These are phyloP conservation scores for Cervus canadensis DNA, from an alignment of 2,113 vertebrate species.

Conservation along the genomic window DNA sequence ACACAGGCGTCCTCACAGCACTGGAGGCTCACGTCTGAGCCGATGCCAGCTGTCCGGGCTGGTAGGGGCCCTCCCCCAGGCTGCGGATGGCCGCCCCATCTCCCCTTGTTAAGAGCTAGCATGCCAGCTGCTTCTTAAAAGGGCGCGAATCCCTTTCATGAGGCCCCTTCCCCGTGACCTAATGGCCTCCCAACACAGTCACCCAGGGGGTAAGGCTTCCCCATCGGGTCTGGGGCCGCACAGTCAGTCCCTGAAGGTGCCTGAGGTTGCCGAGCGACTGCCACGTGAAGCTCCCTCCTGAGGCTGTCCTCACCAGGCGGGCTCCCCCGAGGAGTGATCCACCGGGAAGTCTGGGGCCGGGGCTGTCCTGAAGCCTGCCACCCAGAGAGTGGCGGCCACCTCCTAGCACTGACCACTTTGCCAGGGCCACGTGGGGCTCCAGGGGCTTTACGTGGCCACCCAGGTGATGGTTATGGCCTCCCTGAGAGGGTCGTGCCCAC, in stretches of 20 bases:
- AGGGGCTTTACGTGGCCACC: fast-evolving
- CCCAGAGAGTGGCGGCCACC: not conserved
- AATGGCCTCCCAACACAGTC: not conserved
- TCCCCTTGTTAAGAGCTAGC: not conserved
- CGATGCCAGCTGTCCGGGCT: not conserved
- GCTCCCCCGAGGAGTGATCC: not conserved
- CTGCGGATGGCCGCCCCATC: fast-evolving
- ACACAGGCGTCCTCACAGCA: fast-evolving
- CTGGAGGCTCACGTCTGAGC: not conserved
- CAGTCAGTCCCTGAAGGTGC: not conserved
- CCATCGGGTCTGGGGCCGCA: fast-evolving
- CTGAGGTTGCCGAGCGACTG: not conserved
- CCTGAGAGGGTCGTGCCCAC: not conserved
- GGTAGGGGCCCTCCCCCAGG: not conserved
- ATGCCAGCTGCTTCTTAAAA: not conserved
- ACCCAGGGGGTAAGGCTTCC: not conserved
- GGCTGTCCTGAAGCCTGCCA: not conserved
- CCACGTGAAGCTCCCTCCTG: fast-evolving
- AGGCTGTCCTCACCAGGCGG: not conserved
- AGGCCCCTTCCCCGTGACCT: not conserved
- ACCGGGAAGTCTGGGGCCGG: fast-evolving
- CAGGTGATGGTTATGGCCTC: not conserved
- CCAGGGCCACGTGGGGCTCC: not conserved
- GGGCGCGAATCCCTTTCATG: fast-evolving
- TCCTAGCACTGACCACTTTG: no score